Evolutionary conservation across 2,113 vertebrate genomes (phyloP).

Genomic region (Addax nasomaculatus): DNA sequence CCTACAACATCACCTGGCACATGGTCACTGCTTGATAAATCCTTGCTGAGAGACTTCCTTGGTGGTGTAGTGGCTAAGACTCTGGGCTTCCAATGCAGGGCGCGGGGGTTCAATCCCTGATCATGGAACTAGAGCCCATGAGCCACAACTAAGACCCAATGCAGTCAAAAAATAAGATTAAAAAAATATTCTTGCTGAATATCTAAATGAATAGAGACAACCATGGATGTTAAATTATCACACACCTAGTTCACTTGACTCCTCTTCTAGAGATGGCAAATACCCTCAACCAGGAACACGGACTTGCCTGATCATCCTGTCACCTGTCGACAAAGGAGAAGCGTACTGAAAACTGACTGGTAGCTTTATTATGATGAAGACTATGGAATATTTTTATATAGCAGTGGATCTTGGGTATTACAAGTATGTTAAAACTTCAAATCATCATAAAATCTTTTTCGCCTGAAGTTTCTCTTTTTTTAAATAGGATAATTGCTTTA

Average conservation of each 20-base stretch:
- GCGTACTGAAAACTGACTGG: not conserved
- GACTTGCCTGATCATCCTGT: not conserved
- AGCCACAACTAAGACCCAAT: not conserved
- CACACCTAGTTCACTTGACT: not conserved
- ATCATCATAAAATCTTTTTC: not conserved
- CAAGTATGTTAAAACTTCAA: not conserved
- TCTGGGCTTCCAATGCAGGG: not conserved
- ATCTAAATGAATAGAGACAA: not conserved
- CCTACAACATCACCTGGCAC: not conserved
- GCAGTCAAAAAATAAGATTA: not conserved
- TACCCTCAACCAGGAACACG: not conserved
- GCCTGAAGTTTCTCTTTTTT: not conserved
- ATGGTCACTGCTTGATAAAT: not conserved
- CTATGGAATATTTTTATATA: not conserved
- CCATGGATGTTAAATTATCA: not conserved
- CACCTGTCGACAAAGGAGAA: not conserved
- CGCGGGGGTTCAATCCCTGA: not conserved
- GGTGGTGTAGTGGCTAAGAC: not conserved
- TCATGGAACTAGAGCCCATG: not conserved
- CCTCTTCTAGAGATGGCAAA: not conserved
- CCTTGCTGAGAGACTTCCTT: not conserved
- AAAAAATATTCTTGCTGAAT: not conserved
- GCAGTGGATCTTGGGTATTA: not conserved
- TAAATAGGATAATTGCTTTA: not conserved
- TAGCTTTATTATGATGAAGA: not conserved